These are phyloP conservation scores for Lypha dubia DNA, from an alignment of 2,888 invertebrate genomes.

Conservation along the genomic window DNA sequence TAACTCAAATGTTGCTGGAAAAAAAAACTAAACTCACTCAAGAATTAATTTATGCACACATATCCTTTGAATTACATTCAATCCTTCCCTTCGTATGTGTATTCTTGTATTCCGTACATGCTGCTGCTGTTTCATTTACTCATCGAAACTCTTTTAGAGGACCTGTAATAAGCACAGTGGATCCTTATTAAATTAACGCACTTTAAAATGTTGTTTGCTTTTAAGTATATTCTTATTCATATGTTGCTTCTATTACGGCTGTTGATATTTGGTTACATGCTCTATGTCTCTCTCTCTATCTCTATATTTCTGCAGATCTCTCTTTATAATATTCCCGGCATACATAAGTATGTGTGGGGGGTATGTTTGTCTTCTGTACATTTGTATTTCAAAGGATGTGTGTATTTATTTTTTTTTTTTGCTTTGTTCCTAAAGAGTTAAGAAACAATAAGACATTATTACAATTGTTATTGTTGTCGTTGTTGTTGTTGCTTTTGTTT, in stretches of 20 bases:
- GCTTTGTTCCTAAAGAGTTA: slow-evolving; percentile 32
- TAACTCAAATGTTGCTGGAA: slow-evolving; percentile 23
- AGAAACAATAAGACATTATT: slow-evolving; percentile 59
- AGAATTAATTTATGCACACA: slow-evolving; percentile 14
- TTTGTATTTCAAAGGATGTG: slow-evolving; percentile 1
- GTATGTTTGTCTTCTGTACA: neutral
- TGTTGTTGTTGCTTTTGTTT: slow-evolving; percentile 18
- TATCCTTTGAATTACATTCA: too few relatives aligned
- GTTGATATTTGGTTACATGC: slow-evolving; percentile 45
- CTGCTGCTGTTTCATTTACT: slow-evolving; percentile 59
- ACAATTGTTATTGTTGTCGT: slow-evolving; percentile 37
- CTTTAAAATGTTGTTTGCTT: slow-evolving; percentile 49
- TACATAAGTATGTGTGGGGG: neutral
- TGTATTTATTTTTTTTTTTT: neutral
- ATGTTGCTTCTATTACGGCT: slow-evolving; percentile 58
- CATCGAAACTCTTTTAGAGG: slow-evolving; percentile 24
- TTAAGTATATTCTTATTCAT: slow-evolving; percentile 31
- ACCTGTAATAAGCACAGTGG: slow-evolving; percentile 40
- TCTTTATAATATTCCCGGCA: neutral
- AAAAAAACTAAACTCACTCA: slow-evolving; percentile 24
- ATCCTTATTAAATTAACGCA: slow-evolving; percentile 73
- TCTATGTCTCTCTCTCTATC: neutral
- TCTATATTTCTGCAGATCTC: neutral
- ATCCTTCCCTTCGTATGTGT: neutral
- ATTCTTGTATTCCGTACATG: slow-evolving; percentile 10